A percentile compares a stretch with the other conserved stretches of the same genome.
phyloP scores from a whole-genome alignment of 2,113 vertebrate species.

The Mustelus asterias region DNA sequence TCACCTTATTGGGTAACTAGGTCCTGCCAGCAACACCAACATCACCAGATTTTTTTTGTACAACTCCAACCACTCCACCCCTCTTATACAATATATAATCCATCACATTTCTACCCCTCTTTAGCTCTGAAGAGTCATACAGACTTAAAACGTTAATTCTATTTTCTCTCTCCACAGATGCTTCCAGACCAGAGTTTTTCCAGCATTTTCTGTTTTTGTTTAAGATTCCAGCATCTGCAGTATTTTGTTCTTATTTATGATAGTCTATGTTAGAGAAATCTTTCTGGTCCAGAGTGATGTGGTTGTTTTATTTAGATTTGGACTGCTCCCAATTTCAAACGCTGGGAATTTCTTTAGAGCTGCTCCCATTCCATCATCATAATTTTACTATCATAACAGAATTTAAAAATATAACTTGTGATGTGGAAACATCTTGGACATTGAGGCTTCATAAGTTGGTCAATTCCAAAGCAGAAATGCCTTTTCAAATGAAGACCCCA shows the following conservation, averaged over 20 bases:
- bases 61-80: not conserved
- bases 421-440: not conserved
- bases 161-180: too few relatives aligned
- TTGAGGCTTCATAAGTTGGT: not conserved
- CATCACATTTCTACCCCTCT: too few relatives aligned
- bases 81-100: too few relatives aligned
- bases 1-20: not conserved
- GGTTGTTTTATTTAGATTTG: not conserved
- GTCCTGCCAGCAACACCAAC: not conserved
- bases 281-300: not conserved
- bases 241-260: too few relatives aligned
- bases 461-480: not conserved
- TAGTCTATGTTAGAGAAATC: not conserved
- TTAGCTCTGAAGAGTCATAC: too few relatives aligned
- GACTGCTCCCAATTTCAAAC: not conserved
- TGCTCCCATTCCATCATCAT: not conserved
- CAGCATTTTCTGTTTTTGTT: too few relatives aligned
- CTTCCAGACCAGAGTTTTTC: too few relatives aligned
- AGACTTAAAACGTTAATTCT: too few relatives aligned
- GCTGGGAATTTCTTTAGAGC: not conserved
- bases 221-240: too few relatives aligned
- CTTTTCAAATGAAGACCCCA: not conserved
- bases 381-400: not conserved
- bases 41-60: not conserved
- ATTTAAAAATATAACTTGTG: not conserved